A percentile compares a stretch with the other conserved stretches of the same genome.
Conservation (phyloP, 2,797 vertebrate species). For the Poeciliopsis turneri region DNA sequence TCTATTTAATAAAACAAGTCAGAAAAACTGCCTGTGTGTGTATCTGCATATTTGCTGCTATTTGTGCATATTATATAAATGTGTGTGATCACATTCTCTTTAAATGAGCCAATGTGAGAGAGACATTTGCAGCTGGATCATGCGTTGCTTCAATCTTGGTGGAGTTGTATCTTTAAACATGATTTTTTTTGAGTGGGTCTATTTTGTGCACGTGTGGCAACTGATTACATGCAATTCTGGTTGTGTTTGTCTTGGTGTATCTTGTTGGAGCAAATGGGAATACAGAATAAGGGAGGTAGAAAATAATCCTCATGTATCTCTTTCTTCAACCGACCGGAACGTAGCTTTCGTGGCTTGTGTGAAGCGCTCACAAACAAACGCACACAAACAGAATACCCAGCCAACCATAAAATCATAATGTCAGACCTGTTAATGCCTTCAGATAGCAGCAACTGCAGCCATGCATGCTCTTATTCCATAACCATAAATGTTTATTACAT, state of each 20-base stretch:
- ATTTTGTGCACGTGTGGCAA: neutral
- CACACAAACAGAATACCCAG: constrained; percentile 53
- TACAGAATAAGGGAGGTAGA: constrained; percentile 28
- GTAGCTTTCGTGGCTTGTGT: constrained; percentile 51
- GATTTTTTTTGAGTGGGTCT: constrained; percentile 10
- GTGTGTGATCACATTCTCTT: neutral
- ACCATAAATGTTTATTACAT: constrained; percentile 33
- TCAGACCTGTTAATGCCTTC: constrained; percentile 76
- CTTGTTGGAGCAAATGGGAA: constrained; percentile 62
- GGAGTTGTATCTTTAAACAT: constrained; percentile 11
- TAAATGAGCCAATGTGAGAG: neutral
- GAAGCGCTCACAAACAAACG: constrained; percentile 43
- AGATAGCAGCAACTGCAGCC: constrained; percentile 65
- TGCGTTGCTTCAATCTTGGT: neutral
- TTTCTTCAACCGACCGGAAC: constrained; percentile 72
- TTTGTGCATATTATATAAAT: constrained; percentile 4
- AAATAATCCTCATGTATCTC: constrained; percentile 74
- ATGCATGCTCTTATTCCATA: constrained; percentile 40
- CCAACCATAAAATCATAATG: constrained; percentile 79
- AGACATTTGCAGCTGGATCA: constrained; percentile 2
- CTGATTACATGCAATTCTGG: constrained; percentile 42
- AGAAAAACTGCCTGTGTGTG: neutral
- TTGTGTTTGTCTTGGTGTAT: constrained; percentile 56
- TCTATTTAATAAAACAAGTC: constrained; percentile 21
- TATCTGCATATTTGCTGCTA: neutral